Base-by-base conservation (phyloP, 2,888 invertebrate genomes). In the Ernsta delagoae region DNA sequence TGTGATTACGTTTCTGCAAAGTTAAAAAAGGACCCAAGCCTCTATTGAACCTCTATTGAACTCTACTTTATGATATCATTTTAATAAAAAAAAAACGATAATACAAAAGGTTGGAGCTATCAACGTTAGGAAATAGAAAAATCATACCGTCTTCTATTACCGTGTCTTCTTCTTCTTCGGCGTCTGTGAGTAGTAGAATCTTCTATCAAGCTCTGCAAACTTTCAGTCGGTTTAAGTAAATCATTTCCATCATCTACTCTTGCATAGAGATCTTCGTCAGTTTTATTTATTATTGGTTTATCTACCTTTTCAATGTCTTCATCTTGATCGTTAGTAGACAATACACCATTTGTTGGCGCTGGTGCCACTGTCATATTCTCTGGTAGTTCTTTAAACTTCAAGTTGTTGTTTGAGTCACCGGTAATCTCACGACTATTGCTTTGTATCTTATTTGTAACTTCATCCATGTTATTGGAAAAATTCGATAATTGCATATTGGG, bases 361-460 rank as follows among this genome's bases (percentile, higher is more conserved):
- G 93, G 93, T 59, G 87, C 93, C 6, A 93, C 81, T 4, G 92
- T 92, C 34, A 92, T 78, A 71, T 93, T 92, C n/a, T 91, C 92
- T 31, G 90, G 89, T 16, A 90, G 63, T 57, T 87, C 89, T 80
- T 93, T 93, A 9, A 87, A 82, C 77, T 91, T 93, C 0, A 93
- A 76, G 74, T 93, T 85, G 39, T 63, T 68, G 57, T 91, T 93
- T 24, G 85, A 84, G 77, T 93, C 94, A 7, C 94, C 94, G 48
- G 90, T 93, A 48, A 94, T 94, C 80, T 94, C 94, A 72, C 94
- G 79, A 72, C 93, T 94, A 65, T 94, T 94, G 73, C 94, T 94
- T 76, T 94, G 94, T 59, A 94, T 93, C 80, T 94, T 94, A 70
- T 93, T 93, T 5, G 90, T 90, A 1, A 90, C 88, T 76, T 94